Evolutionary conservation across 2,797 vertebrate genomes (phyloP).

Genomic region (Danio tinwini): DNA sequence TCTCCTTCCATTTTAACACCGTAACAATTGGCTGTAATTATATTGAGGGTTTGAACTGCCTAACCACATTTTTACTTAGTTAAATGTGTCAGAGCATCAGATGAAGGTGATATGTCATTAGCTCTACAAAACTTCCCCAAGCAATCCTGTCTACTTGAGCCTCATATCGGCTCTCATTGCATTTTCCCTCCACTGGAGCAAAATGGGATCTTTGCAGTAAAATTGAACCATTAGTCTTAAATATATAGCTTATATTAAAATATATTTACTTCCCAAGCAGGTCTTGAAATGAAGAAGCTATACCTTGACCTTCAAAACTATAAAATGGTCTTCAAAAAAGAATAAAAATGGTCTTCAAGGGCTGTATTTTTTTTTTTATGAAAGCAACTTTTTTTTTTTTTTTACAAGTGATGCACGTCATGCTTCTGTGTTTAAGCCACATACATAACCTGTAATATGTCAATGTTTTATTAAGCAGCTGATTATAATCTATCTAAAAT

Average conservation of each 20-base stretch:
- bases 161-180: constrained; percentile 56
- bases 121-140: constrained; percentile 24
- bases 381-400: background rate
- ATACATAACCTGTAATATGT: too few species aligned
- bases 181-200: constrained; percentile 54
- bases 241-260: constrained; percentile 61
- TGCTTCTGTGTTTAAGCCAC: background rate
- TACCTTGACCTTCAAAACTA: constrained; percentile 56
- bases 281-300: constrained; percentile 34
- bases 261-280: constrained; percentile 52
- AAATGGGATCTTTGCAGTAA: constrained; percentile 52
- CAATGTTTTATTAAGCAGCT: too few species aligned
- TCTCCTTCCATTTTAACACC: background rate
- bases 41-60: constrained; percentile 51
- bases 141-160: constrained; percentile 23
- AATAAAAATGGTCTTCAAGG: constrained; percentile 21
- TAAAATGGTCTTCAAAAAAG: constrained; percentile 24
- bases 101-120: constrained; percentile 45
- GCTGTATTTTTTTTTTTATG: background rate
- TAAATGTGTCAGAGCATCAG: constrained; percentile 51
- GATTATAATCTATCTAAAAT: too few species aligned
- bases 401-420: background rate
- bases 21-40: constrained; percentile 23
- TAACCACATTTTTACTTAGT: constrained; percentile 37
- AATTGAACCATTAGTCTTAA: constrained; percentile 60